Conservation (phyloP, 2,797 vertebrate species). For the Lagodon rhomboides region DNA sequence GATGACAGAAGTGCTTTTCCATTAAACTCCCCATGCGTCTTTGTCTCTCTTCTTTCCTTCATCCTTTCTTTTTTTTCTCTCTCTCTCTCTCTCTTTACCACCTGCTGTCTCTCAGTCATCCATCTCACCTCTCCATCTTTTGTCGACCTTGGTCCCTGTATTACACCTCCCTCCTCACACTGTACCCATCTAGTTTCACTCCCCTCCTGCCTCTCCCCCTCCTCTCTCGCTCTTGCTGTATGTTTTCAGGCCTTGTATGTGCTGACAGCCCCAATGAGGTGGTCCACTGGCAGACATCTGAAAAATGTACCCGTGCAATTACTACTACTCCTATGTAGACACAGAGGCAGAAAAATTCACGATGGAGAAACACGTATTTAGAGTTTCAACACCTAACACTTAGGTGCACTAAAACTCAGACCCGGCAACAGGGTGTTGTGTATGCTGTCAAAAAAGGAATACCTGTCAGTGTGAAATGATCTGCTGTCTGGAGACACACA, state of each 20-base stretch:
- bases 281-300: constrained; percentile 76
- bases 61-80: constrained; percentile 11
- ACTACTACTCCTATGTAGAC: constrained; percentile 55
- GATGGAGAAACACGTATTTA: constrained; percentile 64
- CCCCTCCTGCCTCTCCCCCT: constrained; percentile 1
- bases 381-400: constrained; percentile 73
- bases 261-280: constrained; percentile 82
- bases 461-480: constrained; percentile 19
- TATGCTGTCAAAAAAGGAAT: constrained; percentile 21
- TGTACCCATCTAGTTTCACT: constrained; percentile 50
- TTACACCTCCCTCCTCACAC: constrained; percentile 22
- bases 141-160: constrained; percentile 24
- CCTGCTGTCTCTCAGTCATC: constrained; percentile 31
- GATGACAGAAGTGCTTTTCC: constrained; percentile 75
- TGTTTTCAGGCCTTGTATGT: constrained; percentile 66
- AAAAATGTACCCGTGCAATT: constrained; percentile 82
- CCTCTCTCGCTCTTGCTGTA: constrained; percentile 29
- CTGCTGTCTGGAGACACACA: constrained; percentile 1
- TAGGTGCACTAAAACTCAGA: constrained; percentile 32
- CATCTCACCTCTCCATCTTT: constrained; percentile 49
- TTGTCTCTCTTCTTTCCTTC: constrained; percentile 20
- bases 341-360: constrained; percentile 55
- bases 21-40: constrained; percentile 46
- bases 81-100: constrained; percentile 15
- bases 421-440: constrained; percentile 16